These are phyloP conservation scores for Drosophila mojavensis DNA, from an alignment of 1,140 invertebrate species.

Conservation along the genomic window DNA sequence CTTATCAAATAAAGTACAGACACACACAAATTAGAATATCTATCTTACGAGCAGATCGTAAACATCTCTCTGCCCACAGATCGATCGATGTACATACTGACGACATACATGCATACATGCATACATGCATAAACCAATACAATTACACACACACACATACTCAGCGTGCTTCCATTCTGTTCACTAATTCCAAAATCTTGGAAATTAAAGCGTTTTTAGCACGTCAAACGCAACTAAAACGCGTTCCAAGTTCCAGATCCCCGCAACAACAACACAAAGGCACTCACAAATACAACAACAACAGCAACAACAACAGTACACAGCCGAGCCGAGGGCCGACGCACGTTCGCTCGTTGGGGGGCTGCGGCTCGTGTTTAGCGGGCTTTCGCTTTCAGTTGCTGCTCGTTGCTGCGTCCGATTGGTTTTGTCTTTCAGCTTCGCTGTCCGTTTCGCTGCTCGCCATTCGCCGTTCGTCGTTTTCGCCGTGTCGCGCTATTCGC, in stretches of 20 bases:
- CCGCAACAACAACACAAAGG: conserved; percentile 5
- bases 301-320: not conserved
- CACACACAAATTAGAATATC: conserved; percentile 75
- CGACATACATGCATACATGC: not conserved
- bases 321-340: conserved; percentile 54
- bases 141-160: too few relatives aligned
- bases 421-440: conserved; percentile 60
- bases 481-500: conserved; percentile 23
- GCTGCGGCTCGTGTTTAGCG: conserved; percentile 48
- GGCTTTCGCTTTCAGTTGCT: conserved; percentile 82
- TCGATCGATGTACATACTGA: not conserved
- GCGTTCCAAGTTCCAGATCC: conserved; percentile 44
- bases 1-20: conserved; percentile 77
- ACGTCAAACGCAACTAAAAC: conserved; percentile 43
- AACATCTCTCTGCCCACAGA: conserved; percentile 17
- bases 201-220: conserved; percentile 53
- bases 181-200: conserved; percentile 35
- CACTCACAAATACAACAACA: not conserved
- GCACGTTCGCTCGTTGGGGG: conserved; percentile 51
- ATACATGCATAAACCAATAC: too few relatives aligned
- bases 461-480: conserved; percentile 17
- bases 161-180: conserved; percentile 1
- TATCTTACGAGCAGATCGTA: conserved; percentile 23
- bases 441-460: conserved; percentile 42
- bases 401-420: conserved; percentile 77